These are phyloP conservation scores for Drosophila sechellia DNA, from an alignment of 1,140 invertebrate species.

Conservation along the genomic window DNA sequence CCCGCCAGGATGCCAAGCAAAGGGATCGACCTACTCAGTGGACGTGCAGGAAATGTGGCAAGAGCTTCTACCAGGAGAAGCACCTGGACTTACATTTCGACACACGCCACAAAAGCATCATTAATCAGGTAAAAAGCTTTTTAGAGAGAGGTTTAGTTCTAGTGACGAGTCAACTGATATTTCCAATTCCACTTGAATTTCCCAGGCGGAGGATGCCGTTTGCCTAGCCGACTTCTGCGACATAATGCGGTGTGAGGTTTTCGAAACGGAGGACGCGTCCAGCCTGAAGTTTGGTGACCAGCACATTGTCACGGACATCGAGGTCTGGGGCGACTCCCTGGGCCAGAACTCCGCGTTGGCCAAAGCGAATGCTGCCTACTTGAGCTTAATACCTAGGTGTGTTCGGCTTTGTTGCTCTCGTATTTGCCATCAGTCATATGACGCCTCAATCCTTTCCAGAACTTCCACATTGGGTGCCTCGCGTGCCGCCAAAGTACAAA, in stretches of 20 bases:
- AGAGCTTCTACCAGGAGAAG: slow-evolving; percentile 94
- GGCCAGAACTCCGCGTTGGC: slow-evolving; percentile 88
- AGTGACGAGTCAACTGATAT: no score
- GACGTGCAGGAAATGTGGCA: slow-evolving; percentile 96
- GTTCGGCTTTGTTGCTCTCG: not conserved
- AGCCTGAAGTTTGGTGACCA: slow-evolving; percentile 85
- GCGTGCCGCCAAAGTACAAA: slow-evolving; percentile 83
- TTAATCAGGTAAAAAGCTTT: slow-evolving; percentile 89
- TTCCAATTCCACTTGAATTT: not conserved
- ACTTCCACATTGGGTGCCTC: slow-evolving; percentile 82
- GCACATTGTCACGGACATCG: slow-evolving; percentile 89
- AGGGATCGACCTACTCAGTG: slow-evolving; percentile 93
- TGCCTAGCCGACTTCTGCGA: slow-evolving; percentile 97
- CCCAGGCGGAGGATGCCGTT: slow-evolving; percentile 93
- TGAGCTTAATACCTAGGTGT: slow-evolving; percentile 83
- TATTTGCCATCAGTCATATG: not conserved
- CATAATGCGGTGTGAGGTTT: slow-evolving; percentile 96
- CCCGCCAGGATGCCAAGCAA: slow-evolving; percentile 92
- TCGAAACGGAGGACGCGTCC: slow-evolving; percentile 89
- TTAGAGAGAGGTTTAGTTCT: no score
- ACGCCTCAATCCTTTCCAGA: slow-evolving; percentile 27
- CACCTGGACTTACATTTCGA: slow-evolving; percentile 96
- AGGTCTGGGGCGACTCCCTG: slow-evolving; percentile 89
- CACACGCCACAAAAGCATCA: slow-evolving; percentile 92
- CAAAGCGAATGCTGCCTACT: slow-evolving; percentile 85